Evolutionary conservation across 2,797 vertebrate species (phyloP).

Genomic region (Allobates femoralis): DNA sequence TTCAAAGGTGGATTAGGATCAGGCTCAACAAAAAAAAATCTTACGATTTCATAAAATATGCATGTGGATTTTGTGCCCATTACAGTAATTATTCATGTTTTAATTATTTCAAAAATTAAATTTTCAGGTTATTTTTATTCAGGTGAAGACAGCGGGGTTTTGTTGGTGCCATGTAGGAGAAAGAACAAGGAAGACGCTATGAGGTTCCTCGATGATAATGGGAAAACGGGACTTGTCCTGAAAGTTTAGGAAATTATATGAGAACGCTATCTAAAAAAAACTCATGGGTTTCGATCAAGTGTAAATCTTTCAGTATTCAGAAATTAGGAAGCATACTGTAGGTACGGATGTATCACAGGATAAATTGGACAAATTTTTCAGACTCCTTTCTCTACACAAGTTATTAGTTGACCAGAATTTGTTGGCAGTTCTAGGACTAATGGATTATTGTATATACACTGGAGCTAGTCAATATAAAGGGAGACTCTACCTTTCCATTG

Average conservation of each 20-base stretch:
- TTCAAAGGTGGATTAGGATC: slow-evolving; percentile 82
- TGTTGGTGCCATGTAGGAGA: not conserved
- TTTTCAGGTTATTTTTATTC: slow-evolving; percentile 41
- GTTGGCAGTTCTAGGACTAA: no score
- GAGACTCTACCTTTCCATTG: no score
- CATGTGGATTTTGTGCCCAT: slow-evolving; percentile 76
- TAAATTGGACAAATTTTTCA: no score
- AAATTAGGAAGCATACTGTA: not conserved
- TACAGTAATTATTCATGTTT: slow-evolving; percentile 78
- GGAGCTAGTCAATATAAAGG: no score
- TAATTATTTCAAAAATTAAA: slow-evolving; percentile 66
- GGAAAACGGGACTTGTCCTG: not conserved
- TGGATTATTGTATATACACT: no score
- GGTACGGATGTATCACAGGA: not conserved
- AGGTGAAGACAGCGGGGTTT: slow-evolving; percentile 21
- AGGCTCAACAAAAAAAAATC: slow-evolving; percentile 75
- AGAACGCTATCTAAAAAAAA: not conserved
- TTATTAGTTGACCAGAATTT: no score
- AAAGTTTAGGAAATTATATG: not conserved
- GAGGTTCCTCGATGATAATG: not conserved
- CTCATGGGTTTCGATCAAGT: not conserved
- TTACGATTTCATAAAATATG: slow-evolving; percentile 81
- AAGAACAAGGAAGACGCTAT: not conserved
- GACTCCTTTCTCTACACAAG: no score
- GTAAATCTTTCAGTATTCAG: not conserved